These are phyloP conservation scores for Aurelia aurita complex sp. Pacific DNA, from an alignment of 30 jellyfish, hydroid and myxozoan species.

Conservation along the genomic window DNA sequence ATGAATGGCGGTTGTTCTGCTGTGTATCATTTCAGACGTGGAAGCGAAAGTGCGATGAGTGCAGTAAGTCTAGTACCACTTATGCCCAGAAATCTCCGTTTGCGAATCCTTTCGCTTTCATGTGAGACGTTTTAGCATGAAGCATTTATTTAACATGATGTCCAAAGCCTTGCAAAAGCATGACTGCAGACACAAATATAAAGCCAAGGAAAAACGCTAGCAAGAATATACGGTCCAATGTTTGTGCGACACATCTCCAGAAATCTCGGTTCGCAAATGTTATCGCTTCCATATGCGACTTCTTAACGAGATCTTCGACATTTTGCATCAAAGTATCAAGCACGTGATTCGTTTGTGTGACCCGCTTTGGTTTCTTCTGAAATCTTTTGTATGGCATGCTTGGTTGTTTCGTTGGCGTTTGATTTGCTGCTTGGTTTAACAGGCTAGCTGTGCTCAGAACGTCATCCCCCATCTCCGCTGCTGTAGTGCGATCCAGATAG, in stretches of 20 bases:
- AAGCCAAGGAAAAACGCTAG: conserved; percentile 69
- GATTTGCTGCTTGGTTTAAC: conserved; percentile 16
- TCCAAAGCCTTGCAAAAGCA: conserved; percentile 90
- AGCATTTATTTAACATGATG: conserved; percentile 53
- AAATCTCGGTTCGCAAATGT: conserved; percentile 73
- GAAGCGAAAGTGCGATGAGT: no score
- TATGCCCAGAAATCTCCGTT: conserved; percentile 89
- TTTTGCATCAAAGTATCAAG: conserved; percentile 49
- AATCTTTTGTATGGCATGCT: conserved; percentile 49
- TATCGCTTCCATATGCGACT: conserved; percentile 60
- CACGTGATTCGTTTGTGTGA: conserved; percentile 14
- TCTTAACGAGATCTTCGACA: conserved; percentile 48
- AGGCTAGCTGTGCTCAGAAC: conserved; percentile 13
- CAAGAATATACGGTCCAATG: conserved; percentile 85
- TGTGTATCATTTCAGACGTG: no score
- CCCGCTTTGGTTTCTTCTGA: conserved; percentile 21
- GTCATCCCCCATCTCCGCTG: conserved; percentile 46
- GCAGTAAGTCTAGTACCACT: no score
- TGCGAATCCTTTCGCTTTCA: conserved; percentile 40
- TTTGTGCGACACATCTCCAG: conserved; percentile 95
- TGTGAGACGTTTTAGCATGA: conserved; percentile 31
- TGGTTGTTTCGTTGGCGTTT: conserved; percentile 43
- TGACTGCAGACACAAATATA: conserved; percentile 80
- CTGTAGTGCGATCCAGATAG: conserved; percentile 24
- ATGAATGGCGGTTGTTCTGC: no score